Evolutionary conservation across 2,888 invertebrate species (phyloP), one percentile per base, ranked within the genome.

Genomic region (Tetragonula carbonaria): DNA sequence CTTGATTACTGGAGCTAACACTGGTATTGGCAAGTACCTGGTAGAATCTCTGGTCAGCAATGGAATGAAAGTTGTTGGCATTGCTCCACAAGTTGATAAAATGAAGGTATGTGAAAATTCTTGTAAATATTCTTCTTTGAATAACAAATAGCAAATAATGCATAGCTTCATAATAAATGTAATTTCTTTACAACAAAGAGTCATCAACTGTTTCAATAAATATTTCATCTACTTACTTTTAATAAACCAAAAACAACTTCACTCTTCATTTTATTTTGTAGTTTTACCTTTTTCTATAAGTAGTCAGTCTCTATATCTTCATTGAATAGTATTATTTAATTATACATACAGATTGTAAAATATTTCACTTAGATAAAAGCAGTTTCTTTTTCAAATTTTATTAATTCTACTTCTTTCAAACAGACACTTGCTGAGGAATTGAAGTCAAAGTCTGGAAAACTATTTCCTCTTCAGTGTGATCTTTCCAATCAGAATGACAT

Each of bases 401-500:
- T 68, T 45, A 65, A 55, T n/a, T 63, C 14, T 80, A 16, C 18
- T 66, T n/a, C n/a, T 55, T 55, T 62, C 21, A 28, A 38, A 65
- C 63, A 91, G 90, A 21, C 63, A n/a, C 82, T 91, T 33, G 86
- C 83, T 2, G 91, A 91, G 1, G 87, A 91, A 53, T 18, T 91
- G 80, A 91, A 90, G 57, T 72, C 77, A 11, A 82, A 87, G 23
- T 62, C 88, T 1, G 95, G 94, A 16, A 93, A 93, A 90, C 91
- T 95, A 59, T 92, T 94, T 82, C 91, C 93, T 2, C 88, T 93
- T 75, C 93, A 95, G 80, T 96, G 96, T 88, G 96, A 96, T 91
- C 93, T 96, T n/a, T 92, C 95, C 16, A 95, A 95, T 74, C 95
- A 95, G 84, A 93, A 93, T 0, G 95, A 96, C 1, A 95, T 96